Percentiles rank a stretch among this genome's conserved stretches.
These are phyloP conservation scores for Acinonyx jubatus DNA, from an alignment of 2,113 vertebrate genomes.

Conservation along the genomic window DNA sequence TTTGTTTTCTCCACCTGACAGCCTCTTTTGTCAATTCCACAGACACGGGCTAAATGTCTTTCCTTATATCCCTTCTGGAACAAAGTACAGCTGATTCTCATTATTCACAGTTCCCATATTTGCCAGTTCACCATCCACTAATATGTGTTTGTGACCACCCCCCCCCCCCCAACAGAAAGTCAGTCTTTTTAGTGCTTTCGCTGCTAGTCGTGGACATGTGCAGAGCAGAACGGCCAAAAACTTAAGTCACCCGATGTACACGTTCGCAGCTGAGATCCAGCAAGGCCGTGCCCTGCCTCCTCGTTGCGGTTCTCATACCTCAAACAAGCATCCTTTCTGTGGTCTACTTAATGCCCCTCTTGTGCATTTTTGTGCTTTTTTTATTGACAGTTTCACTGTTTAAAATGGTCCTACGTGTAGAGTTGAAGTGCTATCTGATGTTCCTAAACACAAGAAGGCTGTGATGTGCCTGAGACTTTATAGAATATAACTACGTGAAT, in stretches of 20 bases:
- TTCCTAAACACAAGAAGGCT: not conserved
- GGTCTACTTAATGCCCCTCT: not conserved
- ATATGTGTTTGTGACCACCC: not conserved
- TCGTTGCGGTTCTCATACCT: not conserved
- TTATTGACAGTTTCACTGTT: not conserved
- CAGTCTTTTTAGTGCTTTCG: not conserved
- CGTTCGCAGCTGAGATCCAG: not conserved
- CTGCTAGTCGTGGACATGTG: not conserved
- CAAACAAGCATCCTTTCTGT: not conserved
- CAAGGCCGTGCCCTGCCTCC: not conserved
- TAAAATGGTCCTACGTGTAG: not conserved
- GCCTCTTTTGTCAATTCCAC: not conserved
- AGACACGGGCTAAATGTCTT: not conserved
- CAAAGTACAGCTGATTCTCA: not conserved
- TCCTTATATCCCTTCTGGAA: not conserved
- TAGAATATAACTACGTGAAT: too few species aligned
- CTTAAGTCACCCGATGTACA: fast-evolving
- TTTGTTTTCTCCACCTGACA: not conserved
- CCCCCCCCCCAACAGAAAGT: too few species aligned
- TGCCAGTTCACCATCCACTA: not conserved
- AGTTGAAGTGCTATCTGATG: not conserved
- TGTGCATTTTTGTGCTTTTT: not conserved
- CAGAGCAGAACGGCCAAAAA: not conserved
- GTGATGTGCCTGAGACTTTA: not conserved
- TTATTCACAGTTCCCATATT: not conserved